Evolutionary conservation across 64 coral and sea anemone species (phyloP), one percentile per base, ranked within the genome.

Genomic region (Anthopleura sola): DNA sequence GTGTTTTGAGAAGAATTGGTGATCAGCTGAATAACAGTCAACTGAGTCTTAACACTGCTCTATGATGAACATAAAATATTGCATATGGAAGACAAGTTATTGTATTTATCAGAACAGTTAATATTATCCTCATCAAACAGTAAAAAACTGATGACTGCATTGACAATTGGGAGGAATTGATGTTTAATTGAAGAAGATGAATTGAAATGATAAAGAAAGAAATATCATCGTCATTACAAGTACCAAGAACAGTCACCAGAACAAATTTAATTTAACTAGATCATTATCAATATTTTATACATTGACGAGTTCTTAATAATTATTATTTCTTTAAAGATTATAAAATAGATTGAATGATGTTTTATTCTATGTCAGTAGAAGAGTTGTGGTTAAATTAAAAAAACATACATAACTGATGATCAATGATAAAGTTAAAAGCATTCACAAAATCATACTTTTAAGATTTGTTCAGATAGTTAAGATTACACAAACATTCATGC

Each of bases 11-110:
- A 49, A 88, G 84, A 26, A 97, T 97, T 89, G 94, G 94, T 39
- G 94, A 97, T 46, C 90, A 97, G 50, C 68, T 97, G 6, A 97
- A 97, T 75, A 96, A 96, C 84, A 97, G 94, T 62, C 57, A 77
- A 78, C 69, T 90, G 4, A 90, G 75, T 33, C 85, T 97, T 24
- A 97, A 92, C 58, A 76, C 77, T 49, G 66, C 14, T 29, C 29
- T 71, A 15, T 71, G 66, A 71, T 11, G 29, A 0, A 71, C 8
- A 32, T 34, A 32, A n/a, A 26, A 28, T 2, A 71, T 12, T 14
- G 24, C 1, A 32, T 34, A 14, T 32, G 11, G n/a, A 5, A 66
- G 5, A 31, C 29, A 71, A 34, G 66, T 32, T 71, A 34, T n/a
- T 62, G 1, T 34, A 14, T 71, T 34, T 32, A 69, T 69, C 28